Percentiles rank a stretch among this genome's conserved stretches.
These are phyloP conservation scores for Globodera rostochiensis DNA, from an alignment of 1,140 invertebrate species.

Conservation along the genomic window DNA sequence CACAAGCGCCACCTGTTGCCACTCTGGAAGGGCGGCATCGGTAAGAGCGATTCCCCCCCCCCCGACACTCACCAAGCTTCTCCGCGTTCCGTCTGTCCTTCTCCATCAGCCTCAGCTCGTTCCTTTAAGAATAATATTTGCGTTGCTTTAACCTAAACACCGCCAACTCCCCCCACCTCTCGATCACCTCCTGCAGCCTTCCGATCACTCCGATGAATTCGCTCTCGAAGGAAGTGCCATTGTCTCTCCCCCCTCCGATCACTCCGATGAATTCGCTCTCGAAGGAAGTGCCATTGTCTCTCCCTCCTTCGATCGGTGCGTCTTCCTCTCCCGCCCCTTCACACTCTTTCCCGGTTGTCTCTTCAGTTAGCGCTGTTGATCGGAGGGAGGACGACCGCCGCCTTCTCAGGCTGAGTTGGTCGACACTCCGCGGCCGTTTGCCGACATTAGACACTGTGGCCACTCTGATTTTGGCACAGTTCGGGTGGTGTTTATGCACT, in stretches of 20 bases:
- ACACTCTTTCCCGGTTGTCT: neutral
- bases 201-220: slow-evolving; percentile 73
- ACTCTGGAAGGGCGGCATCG: slow-evolving; percentile 68
- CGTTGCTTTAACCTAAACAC: neutral
- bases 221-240: slow-evolving; percentile 68
- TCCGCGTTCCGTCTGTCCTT: slow-evolving; percentile 74
- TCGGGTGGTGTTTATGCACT: slow-evolving; percentile 26
- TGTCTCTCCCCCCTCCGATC: slow-evolving; percentile 67
- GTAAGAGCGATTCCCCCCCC: neutral
- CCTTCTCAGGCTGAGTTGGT: slow-evolving; percentile 17
- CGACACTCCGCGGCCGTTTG: neutral
- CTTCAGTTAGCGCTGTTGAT: neutral
- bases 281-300: neutral
- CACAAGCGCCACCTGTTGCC: slow-evolving; percentile 79
- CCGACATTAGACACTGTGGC: neutral
- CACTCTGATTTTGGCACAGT: slow-evolving; percentile 13
- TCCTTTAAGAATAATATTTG: slow-evolving; percentile 35
- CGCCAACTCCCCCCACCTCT: slow-evolving; percentile 67
- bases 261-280: slow-evolving; percentile 71
- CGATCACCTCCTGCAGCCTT: slow-evolving; percentile 75
- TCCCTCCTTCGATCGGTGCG: neutral
- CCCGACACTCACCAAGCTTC: slow-evolving; percentile 67
- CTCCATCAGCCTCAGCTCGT: slow-evolving; percentile 74
- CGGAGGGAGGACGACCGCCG: neutral
- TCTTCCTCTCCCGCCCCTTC: neutral